Percentiles rank a stretch among this genome's conserved stretches.
Conservation (phyloP, 1,140 invertebrate genomes). For the Drosophila santomea region DNA sequence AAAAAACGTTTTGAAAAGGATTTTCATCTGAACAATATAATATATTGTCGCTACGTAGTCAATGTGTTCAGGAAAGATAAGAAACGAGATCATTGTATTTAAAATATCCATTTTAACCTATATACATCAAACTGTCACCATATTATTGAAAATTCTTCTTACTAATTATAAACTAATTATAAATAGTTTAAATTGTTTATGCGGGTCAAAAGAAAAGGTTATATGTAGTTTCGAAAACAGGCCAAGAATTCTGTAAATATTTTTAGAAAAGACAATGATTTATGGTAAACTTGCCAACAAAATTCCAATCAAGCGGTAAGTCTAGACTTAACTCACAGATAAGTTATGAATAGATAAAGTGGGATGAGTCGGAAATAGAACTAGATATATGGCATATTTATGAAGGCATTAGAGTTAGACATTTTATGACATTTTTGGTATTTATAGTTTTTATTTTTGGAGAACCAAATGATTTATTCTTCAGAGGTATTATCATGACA, state of each 20-base stretch:
- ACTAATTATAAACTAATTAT: no score
- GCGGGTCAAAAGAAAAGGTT: no score
- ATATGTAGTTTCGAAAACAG: background rate
- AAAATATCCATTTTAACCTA: no score
- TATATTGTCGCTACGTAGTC: background rate
- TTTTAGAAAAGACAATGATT: constrained; percentile 30
- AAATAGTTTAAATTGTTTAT: no score
- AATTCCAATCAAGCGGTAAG: constrained; percentile 28
- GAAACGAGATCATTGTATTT: no score
- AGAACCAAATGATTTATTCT: no score
- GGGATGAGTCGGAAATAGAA: constrained; percentile 10
- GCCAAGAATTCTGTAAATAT: constrained; percentile 22
- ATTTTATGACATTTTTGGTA: constrained; percentile 12
- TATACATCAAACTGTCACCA: no score
- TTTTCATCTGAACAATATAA: constrained; percentile 20
- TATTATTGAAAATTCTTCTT: no score
- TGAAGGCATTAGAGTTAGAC: background rate
- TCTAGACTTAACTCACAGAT: constrained; percentile 6
- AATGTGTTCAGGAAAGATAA: background rate
- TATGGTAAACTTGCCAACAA: constrained; percentile 53
- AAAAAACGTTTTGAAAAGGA: constrained; percentile 22
- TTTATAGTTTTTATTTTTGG: no score
- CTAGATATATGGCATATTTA: constrained; percentile 22
- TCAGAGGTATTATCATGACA: no score
- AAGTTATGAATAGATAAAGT: constrained; percentile 14